Percentiles rank a stretch among this genome's conserved stretches.
Evolutionary conservation across 2,888 invertebrate genomes (phyloP).

Genomic region (Mythimna albipuncta): DNA sequence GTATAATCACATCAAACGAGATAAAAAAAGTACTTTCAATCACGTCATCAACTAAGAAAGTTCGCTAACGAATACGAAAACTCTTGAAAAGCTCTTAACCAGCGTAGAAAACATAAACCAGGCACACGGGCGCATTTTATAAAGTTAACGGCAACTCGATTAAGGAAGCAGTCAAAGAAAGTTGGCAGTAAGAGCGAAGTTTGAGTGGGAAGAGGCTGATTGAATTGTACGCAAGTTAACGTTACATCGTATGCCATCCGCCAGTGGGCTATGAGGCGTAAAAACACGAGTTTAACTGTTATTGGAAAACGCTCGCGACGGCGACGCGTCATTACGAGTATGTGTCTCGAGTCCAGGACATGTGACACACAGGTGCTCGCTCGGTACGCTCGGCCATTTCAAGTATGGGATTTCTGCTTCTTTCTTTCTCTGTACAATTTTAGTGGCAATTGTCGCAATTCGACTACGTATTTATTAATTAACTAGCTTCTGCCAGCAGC

Average conservation of each 20-base stretch:
- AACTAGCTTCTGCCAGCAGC: too few species aligned
- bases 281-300: conserved; percentile 61
- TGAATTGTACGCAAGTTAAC: conserved; percentile 76
- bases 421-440: too few species aligned
- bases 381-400: not conserved
- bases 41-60: conserved; percentile 74
- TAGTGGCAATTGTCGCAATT: too few species aligned
- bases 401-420: not conserved
- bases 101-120: conserved; percentile 84
- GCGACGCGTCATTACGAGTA: conserved; percentile 45
- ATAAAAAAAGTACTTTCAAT: conserved; percentile 68
- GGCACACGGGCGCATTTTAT: conserved; percentile 85
- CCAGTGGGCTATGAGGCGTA: conserved; percentile 49
- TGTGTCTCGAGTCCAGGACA: conserved; percentile 27
- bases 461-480: too few species aligned
- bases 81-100: conserved; percentile 85
- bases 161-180: conserved; percentile 83
- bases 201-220: conserved; percentile 76
- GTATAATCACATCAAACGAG: conserved; percentile 49
- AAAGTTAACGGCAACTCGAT: conserved; percentile 87
- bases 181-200: conserved; percentile 79
- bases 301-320: conserved; percentile 61
- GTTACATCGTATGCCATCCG: conserved; percentile 62
- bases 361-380: conserved; percentile 33
- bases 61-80: conserved; percentile 81